phyloP scores from a whole-genome alignment of 2,797 vertebrate species.

The Epinephelus malabaricus region DNA sequence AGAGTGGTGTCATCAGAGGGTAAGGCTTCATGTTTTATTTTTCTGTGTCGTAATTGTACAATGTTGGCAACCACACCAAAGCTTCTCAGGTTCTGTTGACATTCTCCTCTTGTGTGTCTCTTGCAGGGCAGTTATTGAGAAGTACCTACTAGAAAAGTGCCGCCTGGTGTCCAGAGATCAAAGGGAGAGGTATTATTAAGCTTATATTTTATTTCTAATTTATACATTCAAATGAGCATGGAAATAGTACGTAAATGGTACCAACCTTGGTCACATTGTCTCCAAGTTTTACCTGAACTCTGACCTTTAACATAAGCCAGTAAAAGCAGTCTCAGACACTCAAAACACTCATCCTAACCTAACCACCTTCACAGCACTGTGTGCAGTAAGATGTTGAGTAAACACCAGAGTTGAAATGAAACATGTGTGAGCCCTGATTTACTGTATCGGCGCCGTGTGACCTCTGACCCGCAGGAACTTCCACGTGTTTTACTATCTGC shows the following conservation, averaged over 20 bases:
- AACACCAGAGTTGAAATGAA: slow-evolving; percentile 14
- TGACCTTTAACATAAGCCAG: neutral
- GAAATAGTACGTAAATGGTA: neutral
- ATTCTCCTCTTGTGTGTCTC: slow-evolving; percentile 36
- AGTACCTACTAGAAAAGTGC: slow-evolving; percentile 95
- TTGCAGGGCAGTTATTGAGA: slow-evolving; percentile 94
- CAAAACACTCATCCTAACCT: neutral
- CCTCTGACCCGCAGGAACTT: slow-evolving; percentile 89
- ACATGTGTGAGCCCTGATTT: neutral
- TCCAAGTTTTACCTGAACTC: neutral
- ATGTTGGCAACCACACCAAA: neutral
- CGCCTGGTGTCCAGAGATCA: slow-evolving; percentile 93
- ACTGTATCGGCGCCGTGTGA: slow-evolving; percentile 26
- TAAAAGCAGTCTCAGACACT: neutral
- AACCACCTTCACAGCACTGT: neutral
- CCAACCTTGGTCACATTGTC: neutral
- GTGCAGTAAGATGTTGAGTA: neutral
- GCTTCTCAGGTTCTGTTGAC: slow-evolving; percentile 11
- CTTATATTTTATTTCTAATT: neutral
- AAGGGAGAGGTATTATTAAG: slow-evolving; percentile 89
- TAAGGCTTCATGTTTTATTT: slow-evolving; percentile 71
- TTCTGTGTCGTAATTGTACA: neutral
- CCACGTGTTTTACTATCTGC: slow-evolving; percentile 98
- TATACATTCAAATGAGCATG: neutral
- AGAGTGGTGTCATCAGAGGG: slow-evolving; percentile 95